Conservation (phyloP, 1,140 invertebrate species). For the Drosophila sp. region DNA sequence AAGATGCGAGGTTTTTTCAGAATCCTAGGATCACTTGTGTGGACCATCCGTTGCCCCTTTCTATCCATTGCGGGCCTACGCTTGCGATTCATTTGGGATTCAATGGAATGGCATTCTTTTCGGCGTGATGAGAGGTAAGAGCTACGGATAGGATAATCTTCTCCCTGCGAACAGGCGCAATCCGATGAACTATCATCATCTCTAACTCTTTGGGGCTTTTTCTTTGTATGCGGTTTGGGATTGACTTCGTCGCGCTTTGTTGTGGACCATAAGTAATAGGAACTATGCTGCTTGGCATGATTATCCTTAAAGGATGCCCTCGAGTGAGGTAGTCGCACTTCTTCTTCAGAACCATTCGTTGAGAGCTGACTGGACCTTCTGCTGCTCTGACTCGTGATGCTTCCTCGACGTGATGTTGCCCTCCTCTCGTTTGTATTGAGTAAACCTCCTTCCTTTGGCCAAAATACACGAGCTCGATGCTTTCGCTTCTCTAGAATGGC, state of each 20-base stretch:
- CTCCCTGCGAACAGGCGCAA: neutral
- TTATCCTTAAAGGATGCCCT: neutral
- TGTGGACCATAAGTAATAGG: neutral
- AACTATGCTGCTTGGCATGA: neutral
- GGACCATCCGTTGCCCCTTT: neutral
- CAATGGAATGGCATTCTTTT: neutral
- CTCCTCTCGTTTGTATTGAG: neutral
- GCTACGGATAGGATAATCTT: neutral
- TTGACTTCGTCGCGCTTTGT: neutral
- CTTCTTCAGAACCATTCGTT: neutral
- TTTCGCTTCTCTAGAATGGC: neutral
- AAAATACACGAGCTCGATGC: neutral
- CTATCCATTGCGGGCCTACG: neutral
- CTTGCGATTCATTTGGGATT: neutral
- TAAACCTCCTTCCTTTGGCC: neutral
- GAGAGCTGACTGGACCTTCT: neutral
- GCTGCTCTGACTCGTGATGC: neutral
- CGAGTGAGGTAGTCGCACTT: neutral
- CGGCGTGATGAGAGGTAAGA: neutral
- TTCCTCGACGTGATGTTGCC: neutral
- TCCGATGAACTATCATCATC: neutral
- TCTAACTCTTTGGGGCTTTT: neutral
- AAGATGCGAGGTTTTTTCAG: slow-evolving; percentile 1
- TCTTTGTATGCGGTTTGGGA: neutral
- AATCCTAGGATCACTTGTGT: neutral